Evolutionary conservation across 2,888 invertebrate species (phyloP), one percentile per base, ranked within the genome.

Genomic region (Hoplodrina blanda): DNA sequence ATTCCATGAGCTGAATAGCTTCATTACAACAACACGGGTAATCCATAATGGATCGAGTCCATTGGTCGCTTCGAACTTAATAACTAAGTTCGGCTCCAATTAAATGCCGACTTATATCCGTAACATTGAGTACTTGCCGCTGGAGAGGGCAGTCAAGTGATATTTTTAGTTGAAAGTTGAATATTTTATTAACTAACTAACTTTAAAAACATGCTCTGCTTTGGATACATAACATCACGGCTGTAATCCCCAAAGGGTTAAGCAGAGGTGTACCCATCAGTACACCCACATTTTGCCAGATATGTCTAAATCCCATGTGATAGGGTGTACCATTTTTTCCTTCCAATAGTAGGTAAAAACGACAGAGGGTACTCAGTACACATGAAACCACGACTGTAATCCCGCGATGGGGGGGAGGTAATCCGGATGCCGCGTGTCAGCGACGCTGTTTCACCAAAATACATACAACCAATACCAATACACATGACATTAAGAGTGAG

Each of bases 21-120:
- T 92, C 92, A 91, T 94, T 92, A 94, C 87, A 85, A 88, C 87
- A 82, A 86, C 88, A 89, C 83, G 87, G 87, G 85, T 87, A 88
- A 91, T 91, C 90, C 90, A 93, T 92, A 91, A 92, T 91, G 87
- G 88, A 92, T 89, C 69, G 83, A 85, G 83, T 88, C 87, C 84
- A 85, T 85, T 85, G 85, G 80, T 73, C 69, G 85, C 82, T 77
- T 52, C 76, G 62, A 88, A 90, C 81, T 88, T 78, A 63, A 79
- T 90, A 92, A 92, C 91, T 89, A 87, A 91, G 88, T 93, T 93
- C 77, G 72, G 78, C 83, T 85, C 85, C 90, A 93, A 93, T 93
- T 91, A 92, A 91, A 92, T 84, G 87, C 87, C 84, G 90, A 90
- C 91, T 92, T 92, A 85, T 77, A 57, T 76, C 64, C 37, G 70